Percentiles rank a stretch among this genome's conserved stretches.
These are phyloP conservation scores for Petrolisthes cinctipes DNA, from an alignment of 2,888 invertebrate species.

Conservation along the genomic window DNA sequence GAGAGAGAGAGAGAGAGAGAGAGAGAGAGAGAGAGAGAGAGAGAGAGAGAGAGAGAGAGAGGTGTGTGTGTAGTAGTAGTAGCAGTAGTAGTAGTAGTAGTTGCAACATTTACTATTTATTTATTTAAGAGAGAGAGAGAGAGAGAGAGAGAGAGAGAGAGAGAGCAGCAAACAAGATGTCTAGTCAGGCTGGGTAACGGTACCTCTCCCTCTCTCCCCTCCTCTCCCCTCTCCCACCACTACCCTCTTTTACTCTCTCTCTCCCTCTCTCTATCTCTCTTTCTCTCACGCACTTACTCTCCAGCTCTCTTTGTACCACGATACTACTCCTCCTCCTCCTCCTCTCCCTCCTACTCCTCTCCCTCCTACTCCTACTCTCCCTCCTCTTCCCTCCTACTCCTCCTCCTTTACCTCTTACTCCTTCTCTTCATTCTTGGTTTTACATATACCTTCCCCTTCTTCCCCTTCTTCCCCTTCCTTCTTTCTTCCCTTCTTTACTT, in stretches of 20 bases:
- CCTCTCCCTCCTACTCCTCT: neutral
- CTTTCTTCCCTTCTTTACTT: neutral
- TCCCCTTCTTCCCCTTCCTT: neutral
- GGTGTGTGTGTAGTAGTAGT: neutral
- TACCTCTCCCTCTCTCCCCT: neutral
- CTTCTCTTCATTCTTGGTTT: too few species aligned
- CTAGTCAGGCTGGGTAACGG: constrained; percentile 10
- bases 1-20: too few species aligned
- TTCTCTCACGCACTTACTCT: neutral
- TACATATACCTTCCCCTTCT: too few species aligned
- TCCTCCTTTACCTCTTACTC: neutral
- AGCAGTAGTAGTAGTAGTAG: neutral
- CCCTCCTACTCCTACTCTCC: neutral
- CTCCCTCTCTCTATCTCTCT: neutral
- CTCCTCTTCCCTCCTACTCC: neutral
- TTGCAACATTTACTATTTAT: too few species aligned
- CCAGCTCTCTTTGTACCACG: neutral
- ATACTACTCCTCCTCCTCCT: neutral
- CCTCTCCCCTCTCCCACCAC: neutral
- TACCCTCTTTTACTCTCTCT: neutral
- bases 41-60: constrained; percentile 1
- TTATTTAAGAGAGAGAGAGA: too few species aligned
- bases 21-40: neutral
- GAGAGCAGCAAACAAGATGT: neutral
- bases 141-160: too few species aligned